Evolutionary conservation across 2,797 vertebrate species (phyloP).

Genomic region (Sylvia borin): DNA sequence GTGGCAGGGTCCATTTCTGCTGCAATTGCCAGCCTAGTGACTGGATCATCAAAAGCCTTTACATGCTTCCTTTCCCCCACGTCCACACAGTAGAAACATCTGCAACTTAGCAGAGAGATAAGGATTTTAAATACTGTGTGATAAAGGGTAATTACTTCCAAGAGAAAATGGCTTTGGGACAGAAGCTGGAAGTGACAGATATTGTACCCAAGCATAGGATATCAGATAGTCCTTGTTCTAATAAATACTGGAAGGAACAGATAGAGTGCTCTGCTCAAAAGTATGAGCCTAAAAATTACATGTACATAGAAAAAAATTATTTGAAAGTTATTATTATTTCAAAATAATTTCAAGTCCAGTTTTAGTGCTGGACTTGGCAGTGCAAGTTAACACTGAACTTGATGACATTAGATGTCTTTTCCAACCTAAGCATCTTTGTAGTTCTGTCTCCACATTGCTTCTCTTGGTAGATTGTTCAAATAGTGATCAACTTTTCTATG

Average conservation of each 20-base stretch:
- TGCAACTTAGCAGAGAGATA: not conserved
- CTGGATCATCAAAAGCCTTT: not conserved
- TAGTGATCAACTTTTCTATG: not conserved
- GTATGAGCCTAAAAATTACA: not conserved
- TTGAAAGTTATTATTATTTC: not conserved
- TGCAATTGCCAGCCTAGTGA: not conserved
- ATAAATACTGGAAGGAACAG: not conserved
- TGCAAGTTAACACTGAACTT: not conserved
- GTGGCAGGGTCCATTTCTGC: not conserved
- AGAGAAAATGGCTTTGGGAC: not conserved
- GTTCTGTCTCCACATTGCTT: not conserved
- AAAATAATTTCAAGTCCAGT: not conserved
- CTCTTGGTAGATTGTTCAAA: not conserved
- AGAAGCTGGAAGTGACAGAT: not conserved
- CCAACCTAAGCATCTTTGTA: not conserved
- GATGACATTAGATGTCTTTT: not conserved
- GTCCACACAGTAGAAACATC: not conserved
- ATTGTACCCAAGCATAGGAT: not conserved
- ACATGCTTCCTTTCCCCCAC: accelerated
- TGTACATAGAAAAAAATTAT: not conserved
- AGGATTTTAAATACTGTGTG: not conserved
- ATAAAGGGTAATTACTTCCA: not conserved
- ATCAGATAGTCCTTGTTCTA: not conserved
- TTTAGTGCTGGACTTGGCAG: not conserved
- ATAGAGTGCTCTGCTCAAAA: not conserved